Evolutionary conservation across 2,888 invertebrate genomes (phyloP).

Genomic region (Syrphus vitripennis): DNA sequence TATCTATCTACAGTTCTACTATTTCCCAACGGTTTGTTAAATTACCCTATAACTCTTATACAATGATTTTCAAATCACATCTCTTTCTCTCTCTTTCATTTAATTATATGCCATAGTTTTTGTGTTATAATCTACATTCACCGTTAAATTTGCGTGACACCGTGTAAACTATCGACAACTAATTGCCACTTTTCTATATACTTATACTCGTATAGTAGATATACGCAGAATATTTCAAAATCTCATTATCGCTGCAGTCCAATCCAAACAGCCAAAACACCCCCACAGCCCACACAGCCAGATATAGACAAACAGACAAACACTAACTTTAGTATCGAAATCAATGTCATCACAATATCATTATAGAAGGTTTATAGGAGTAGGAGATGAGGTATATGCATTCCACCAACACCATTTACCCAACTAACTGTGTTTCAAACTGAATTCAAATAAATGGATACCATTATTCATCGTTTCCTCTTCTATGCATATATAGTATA

Average conservation of each 20-base stretch:
- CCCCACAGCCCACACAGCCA: background rate
- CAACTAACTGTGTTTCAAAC: constrained; percentile 38
- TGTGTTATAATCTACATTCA: background rate
- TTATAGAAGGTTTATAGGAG: background rate
- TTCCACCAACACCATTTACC: constrained; percentile 15
- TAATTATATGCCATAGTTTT: background rate
- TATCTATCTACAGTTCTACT: background rate
- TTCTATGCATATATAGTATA: background rate
- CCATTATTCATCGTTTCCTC: constrained; percentile 39
- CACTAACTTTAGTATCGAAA: constrained; percentile 12
- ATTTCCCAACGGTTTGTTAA: background rate
- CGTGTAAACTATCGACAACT: constrained; percentile 6
- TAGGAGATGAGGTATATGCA: background rate
- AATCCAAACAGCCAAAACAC: background rate
- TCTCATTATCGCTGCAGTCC: background rate
- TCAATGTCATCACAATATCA: constrained; percentile 41
- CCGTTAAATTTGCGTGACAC: constrained; percentile 4
- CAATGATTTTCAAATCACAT: background rate
- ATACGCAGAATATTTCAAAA: constrained; percentile 11
- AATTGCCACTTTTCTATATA: background rate
- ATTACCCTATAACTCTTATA: constrained; percentile 2
- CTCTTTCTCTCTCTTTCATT: background rate
- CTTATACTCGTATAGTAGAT: background rate
- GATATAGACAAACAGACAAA: background rate
- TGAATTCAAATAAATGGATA: constrained; percentile 40